Base-by-base conservation (phyloP, 2,888 invertebrate species). In the Latrodectus elegans region DNA sequence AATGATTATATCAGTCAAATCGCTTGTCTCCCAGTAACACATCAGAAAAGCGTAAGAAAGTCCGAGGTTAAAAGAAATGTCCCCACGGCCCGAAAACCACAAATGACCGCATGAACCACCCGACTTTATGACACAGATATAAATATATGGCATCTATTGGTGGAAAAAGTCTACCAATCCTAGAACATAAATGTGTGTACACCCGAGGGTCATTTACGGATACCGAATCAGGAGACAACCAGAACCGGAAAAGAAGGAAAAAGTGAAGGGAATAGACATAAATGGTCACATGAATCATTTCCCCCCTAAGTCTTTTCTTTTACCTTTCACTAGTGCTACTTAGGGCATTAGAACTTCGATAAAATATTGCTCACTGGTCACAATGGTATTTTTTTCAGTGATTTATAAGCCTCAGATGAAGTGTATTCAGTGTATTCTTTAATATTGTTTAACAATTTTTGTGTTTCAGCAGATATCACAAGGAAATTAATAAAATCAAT, bases 181-280 rank as follows among this genome's bases (percentile, higher is more conserved):
- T 38, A 55, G 38, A 72, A 67, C 77, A 51, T 51, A 77, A 84
- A 79, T 84, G 84, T 84, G 73, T 84, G 78, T 84, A 84, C 73
- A 79, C 78, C 78, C 55, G 72, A 52, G 65, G 72, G 60, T 79
- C 84, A 78, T 78, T 78, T 79, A 53, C 67, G 74, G 74, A 73
- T 55, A 74, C 68, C 55, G 51, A 73, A 79, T 17, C 65, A 52
- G 26, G 15, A 11, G 26, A 53, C 15, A 49, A 60, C 60, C 55
- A 38, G 70, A 64, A 72, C 17, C 26, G 38, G 49, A 38, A 11
- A 64, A 64, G 60, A 64, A 67, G 22, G 55, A 49, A 53, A 64
- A 14, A 12, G 14, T 11, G 60, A 60, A 38, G 38, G 38, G 38
- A 60, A 60, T 60, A n/a, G 60, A 60, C 60, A 60, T 60, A 15